Evolutionary conservation across 2,113 vertebrate genomes (phyloP).

Genomic region (Oreochromis spilurus): DNA sequence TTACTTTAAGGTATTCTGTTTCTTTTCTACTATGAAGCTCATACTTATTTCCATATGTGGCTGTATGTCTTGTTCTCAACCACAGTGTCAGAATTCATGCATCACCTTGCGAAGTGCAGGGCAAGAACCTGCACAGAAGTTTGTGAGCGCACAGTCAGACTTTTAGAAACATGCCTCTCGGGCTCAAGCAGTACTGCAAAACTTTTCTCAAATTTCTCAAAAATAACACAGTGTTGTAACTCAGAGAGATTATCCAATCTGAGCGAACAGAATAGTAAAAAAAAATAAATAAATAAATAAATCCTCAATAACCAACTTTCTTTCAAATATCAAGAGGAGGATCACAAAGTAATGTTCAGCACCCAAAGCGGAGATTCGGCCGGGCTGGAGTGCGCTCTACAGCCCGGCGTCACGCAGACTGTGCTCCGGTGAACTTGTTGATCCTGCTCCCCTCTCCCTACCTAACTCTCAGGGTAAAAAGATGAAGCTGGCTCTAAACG

Average conservation of each 20-base stretch:
- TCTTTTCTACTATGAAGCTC: not conserved
- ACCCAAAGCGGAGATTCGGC: slow-evolving; percentile 79
- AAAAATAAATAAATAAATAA: not conserved
- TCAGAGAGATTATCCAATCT: slow-evolving; percentile 57
- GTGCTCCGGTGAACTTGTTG: slow-evolving; percentile 45
- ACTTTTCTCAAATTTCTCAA: not conserved
- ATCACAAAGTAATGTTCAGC: slow-evolving; percentile 76
- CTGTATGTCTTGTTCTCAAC: not conserved
- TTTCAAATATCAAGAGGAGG: slow-evolving; percentile 62
- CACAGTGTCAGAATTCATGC: not conserved
- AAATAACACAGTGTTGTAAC: not conserved
- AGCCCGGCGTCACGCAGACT: slow-evolving; percentile 85
- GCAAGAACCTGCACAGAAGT: not conserved
- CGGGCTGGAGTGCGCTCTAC: slow-evolving; percentile 75
- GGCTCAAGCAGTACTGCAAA: not conserved
- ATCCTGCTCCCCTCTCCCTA: slow-evolving; percentile 59
- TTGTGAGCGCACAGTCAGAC: slow-evolving; percentile 28
- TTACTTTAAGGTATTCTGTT: not conserved
- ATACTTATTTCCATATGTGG: not conserved
- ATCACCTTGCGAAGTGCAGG: not conserved
- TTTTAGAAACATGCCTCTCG: not conserved
- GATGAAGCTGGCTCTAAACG: not conserved
- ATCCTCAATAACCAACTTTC: slow-evolving; percentile 53
- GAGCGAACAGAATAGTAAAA: slow-evolving; percentile 43
- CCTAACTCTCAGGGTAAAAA: not conserved